Evolutionary conservation across 1,140 invertebrate genomes (phyloP).

Genomic region (Atta texana): DNA sequence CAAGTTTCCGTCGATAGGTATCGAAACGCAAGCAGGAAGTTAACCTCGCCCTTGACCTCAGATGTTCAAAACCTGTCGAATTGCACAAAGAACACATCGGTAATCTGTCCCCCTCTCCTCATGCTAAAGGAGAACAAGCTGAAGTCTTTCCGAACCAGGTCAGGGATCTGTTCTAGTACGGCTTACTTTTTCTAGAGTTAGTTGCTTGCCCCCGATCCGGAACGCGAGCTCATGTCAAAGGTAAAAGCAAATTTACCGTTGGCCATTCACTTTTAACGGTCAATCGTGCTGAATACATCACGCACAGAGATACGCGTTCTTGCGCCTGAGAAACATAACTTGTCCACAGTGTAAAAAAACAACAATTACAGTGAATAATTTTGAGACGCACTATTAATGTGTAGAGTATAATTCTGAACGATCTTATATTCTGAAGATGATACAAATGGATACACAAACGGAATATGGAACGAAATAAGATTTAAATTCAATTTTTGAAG

Average conservation of each 20-base stretch:
- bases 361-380: no score
- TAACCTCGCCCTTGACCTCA: constrained; percentile 10
- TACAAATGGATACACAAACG: no score
- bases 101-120: not conserved
- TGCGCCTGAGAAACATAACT: not conserved
- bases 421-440: no score
- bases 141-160: constrained; percentile 42
- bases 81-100: not conserved
- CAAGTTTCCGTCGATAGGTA: not conserved
- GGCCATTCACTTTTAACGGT: constrained; percentile 7
- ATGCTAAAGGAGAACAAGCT: constrained; percentile 18
- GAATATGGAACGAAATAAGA: no score
- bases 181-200: constrained; percentile 44
- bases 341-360: no score
- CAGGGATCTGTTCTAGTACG: constrained; percentile 38
- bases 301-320: not conserved
- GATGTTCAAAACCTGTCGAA: constrained; percentile 13
- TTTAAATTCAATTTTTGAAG: no score
- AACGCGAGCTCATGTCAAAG: constrained; percentile 36
- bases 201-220: not conserved
- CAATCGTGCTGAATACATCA: not conserved
- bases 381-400: no score
- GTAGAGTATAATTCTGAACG: no score
- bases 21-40: not conserved
- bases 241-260: constrained; percentile 37